Percentiles rank a stretch among this genome's conserved stretches.
phyloP scores from a whole-genome alignment of 2,113 vertebrate species.

The Cololabis saira region DNA sequence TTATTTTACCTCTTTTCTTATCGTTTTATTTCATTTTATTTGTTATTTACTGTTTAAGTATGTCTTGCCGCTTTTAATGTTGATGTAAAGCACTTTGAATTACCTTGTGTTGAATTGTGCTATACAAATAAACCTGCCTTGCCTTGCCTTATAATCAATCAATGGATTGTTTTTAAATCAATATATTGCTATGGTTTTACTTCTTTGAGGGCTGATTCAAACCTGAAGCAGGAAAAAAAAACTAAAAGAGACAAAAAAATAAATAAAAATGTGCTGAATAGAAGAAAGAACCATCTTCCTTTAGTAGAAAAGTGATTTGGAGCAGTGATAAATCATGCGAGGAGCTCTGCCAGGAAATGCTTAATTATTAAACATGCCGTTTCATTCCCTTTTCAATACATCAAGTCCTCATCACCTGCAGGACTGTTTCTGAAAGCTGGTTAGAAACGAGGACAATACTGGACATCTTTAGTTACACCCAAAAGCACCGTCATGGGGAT shows the following conservation, averaged over 20 bases:
- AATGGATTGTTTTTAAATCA: no score
- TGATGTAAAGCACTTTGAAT: no score
- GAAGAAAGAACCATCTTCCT: neutral
- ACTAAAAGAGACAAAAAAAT: neutral
- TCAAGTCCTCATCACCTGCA: constrained; percentile 30
- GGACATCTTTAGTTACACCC: constrained; percentile 1
- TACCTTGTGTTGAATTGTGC: no score
- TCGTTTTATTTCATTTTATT: no score
- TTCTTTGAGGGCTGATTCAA: neutral
- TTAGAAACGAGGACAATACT: constrained; percentile 21
- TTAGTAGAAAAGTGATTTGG: constrained; percentile 1
- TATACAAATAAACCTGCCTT: no score
- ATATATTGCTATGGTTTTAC: no score
- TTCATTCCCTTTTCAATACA: constrained; percentile 53
- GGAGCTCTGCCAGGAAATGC: constrained; percentile 27
- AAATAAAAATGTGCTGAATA: neutral
- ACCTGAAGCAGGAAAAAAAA: neutral
- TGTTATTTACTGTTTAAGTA: no score
- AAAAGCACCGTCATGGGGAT: neutral
- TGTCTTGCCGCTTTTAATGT: no score
- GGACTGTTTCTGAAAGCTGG: neutral
- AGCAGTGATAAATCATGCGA: constrained; percentile 17
- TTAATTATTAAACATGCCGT: constrained; percentile 69
- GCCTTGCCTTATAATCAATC: no score
- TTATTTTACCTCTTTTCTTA: no score